A percentile compares a stretch with the other conserved stretches of the same genome.
Conservation (phyloP, 1,140 invertebrate species). For the honey bee (Apis mellifera) region DNA sequence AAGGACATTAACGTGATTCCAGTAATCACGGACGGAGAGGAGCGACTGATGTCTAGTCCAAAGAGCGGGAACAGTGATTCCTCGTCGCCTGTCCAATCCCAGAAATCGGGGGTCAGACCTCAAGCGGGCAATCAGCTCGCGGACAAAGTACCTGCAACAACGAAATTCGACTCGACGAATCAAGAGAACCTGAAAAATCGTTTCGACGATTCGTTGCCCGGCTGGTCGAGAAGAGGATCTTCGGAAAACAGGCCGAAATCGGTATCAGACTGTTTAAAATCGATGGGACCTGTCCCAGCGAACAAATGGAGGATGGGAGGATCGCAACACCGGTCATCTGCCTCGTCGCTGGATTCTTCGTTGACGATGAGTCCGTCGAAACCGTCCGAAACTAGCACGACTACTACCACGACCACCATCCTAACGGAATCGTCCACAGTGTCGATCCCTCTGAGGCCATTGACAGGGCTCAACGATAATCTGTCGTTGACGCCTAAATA, state of each 20-base stretch:
- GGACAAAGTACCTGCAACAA: constrained; percentile 39
- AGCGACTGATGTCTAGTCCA: constrained; percentile 57
- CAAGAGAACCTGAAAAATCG: constrained; percentile 65
- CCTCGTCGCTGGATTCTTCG: constrained; percentile 52
- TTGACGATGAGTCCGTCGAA: constrained; percentile 61
- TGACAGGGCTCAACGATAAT: constrained; percentile 74
- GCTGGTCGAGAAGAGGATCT: constrained; percentile 54
- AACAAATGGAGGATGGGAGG: constrained; percentile 72
- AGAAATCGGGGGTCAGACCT: constrained; percentile 45
- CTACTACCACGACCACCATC: constrained; percentile 76
- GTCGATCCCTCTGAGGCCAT: constrained; percentile 80
- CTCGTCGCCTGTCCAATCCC: constrained; percentile 48
- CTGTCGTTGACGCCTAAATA: constrained; percentile 78
- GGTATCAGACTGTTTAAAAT: constrained; percentile 64
- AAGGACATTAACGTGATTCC: constrained; percentile 41
- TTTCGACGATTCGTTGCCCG: constrained; percentile 30
- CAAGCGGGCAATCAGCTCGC: constrained; percentile 36
- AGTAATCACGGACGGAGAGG: constrained; percentile 38
- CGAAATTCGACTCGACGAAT: constrained; percentile 27
- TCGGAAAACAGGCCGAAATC: constrained; percentile 67
- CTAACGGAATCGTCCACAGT: constrained; percentile 83
- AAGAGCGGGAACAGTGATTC: constrained; percentile 47
- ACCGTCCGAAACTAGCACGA: constrained; percentile 38
- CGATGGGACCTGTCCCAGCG: constrained; percentile 50
- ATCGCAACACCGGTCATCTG: constrained; percentile 57